phyloP scores from a whole-genome alignment of 2,113 vertebrate genomes.

The Ictalurus furcatus region DNA sequence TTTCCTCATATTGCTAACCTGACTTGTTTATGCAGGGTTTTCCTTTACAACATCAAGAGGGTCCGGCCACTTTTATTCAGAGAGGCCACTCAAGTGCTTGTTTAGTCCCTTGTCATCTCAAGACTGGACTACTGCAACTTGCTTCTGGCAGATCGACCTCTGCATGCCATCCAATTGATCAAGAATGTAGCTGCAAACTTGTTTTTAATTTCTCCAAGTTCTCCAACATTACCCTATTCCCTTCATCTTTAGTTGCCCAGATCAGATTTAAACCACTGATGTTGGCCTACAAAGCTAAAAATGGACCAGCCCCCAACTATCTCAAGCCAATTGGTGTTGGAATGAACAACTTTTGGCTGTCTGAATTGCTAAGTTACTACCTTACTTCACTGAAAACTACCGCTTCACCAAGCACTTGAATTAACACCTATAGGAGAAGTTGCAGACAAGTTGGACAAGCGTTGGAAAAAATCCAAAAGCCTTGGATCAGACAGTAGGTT shows the following conservation, averaged over 20 bases:
- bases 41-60: neutral
- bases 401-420: constrained; percentile 3
- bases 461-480: neutral
- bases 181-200: neutral
- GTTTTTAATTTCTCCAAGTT: neutral
- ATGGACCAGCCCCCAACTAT: neutral
- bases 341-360: neutral
- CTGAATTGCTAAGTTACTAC: neutral
- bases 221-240: neutral
- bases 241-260: neutral
- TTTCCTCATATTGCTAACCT: neutral
- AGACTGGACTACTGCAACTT: neutral
- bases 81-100: too few relatives aligned
- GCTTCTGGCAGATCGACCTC: neutral
- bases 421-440: neutral
- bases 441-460: neutral
- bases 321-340: neutral
- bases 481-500: neutral
- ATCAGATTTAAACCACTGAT: neutral
- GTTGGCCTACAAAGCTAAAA: neutral
- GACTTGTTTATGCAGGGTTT: neutral
- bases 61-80: neutral
- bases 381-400: neutral
- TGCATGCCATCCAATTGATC: too few relatives aligned
- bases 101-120: neutral